Percentiles rank a stretch among this genome's conserved stretches.
These are phyloP conservation scores for Crepidodera aurea DNA, from an alignment of 2,888 invertebrate species.

Conservation along the genomic window DNA sequence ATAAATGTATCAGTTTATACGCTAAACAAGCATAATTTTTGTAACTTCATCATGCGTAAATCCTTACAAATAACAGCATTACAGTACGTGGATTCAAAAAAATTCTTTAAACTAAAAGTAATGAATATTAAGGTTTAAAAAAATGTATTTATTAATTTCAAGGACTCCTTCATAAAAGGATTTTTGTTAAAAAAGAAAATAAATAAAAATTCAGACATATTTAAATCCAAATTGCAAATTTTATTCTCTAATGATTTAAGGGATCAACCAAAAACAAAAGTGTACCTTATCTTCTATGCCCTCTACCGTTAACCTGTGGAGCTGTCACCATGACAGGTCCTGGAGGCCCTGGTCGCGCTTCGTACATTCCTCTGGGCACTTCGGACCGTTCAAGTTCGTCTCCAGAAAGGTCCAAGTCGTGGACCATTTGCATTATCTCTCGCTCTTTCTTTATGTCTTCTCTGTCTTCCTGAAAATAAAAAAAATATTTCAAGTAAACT, in stretches of 20 bases:
- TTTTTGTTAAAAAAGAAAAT: no score
- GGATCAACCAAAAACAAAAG: no score
- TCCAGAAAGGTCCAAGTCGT: conserved; percentile 84
- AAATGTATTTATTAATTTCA: no score
- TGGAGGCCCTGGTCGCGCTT: conserved; percentile 56
- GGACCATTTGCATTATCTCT: conserved; percentile 92
- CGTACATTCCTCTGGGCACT: conserved; percentile 70
- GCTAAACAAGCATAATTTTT: no score
- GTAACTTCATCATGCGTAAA: not conserved
- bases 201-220: no score
- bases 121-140: no score
- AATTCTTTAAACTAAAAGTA: no score
- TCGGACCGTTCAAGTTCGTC: conserved; percentile 77
- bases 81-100: no score
- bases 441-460: conserved; percentile 87
- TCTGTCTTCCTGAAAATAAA: conserved; percentile 66
- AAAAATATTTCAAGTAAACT: not conserved
- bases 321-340: conserved; percentile 55
- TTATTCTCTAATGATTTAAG: no score
- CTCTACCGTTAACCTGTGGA: conserved; percentile 57
- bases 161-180: no score
- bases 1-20: not conserved
- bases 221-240: no score
- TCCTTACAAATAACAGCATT: no score
- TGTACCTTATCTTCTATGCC: conserved; percentile 55